Evolutionary conservation across 2,797 vertebrate genomes (phyloP).

Genomic region (Epinephelus malabaricus): DNA sequence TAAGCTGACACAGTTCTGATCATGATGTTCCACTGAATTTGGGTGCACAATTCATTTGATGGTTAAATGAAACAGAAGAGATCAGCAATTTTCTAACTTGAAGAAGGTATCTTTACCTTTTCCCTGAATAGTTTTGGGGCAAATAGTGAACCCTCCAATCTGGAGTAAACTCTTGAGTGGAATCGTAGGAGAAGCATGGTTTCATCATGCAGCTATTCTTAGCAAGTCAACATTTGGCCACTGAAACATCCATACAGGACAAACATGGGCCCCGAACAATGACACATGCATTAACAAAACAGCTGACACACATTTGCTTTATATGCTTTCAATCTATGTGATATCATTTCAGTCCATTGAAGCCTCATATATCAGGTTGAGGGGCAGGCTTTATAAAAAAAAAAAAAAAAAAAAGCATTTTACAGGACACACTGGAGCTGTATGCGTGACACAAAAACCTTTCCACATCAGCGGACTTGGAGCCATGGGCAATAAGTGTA

Average conservation of each 20-base stretch:
- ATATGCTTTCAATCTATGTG: constrained; percentile 31
- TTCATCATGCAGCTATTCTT: background rate
- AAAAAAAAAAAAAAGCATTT: constrained; percentile 26
- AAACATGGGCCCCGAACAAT: constrained; percentile 26
- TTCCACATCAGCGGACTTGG: constrained; percentile 50
- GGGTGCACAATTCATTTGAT: constrained; percentile 28
- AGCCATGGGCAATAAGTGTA: constrained; percentile 36
- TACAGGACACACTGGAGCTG: constrained; percentile 14
- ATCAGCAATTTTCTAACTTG: background rate
- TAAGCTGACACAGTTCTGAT: constrained; percentile 61
- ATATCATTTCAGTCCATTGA: constrained; percentile 8
- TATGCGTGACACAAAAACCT: constrained; percentile 55
- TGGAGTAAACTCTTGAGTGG: background rate
- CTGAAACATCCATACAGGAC: constrained; percentile 17
- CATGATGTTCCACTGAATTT: constrained; percentile 43
- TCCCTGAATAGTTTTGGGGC: background rate
- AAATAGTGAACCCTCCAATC: background rate
- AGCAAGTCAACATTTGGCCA: constrained; percentile 14
- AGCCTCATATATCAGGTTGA: constrained; percentile 2
- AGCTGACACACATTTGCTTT: constrained; percentile 3
- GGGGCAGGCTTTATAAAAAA: constrained; percentile 5
- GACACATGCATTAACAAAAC: constrained; percentile 25
- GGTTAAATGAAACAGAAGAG: background rate
- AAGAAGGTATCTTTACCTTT: background rate
- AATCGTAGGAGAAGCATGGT: background rate